phyloP scores from a whole-genome alignment of 2,797 vertebrate genomes.

The Ctenosaura bakeri region DNA sequence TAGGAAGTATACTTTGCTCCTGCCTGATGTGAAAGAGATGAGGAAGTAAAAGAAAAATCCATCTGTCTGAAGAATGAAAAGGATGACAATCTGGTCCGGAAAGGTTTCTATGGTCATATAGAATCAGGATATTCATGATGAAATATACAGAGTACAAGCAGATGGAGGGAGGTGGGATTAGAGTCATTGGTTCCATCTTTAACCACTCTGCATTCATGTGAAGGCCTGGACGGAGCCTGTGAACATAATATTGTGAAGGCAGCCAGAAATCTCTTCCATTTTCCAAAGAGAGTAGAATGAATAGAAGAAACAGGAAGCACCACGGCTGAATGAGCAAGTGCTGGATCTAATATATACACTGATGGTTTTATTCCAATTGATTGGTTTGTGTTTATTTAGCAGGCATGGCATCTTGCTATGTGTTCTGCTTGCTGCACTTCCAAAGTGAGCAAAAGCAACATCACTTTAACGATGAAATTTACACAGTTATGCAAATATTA shows the following conservation, averaged over 20 bases:
- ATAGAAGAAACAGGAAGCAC: not conserved
- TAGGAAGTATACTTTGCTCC: too few species aligned
- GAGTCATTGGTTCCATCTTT: too few species aligned
- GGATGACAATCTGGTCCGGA: too few species aligned
- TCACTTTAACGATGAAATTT: slow-evolving; percentile 4
- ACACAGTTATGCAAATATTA: slow-evolving; percentile 32
- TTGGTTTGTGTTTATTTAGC: slow-evolving; percentile 15
- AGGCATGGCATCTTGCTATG: not conserved
- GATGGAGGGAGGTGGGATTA: not conserved
- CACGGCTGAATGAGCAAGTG: not conserved
- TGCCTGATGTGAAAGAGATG: not conserved
- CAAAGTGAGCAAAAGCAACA: slow-evolving; percentile 4
- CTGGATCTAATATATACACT: not conserved
- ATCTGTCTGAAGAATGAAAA: not conserved
- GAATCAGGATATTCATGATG: not conserved
- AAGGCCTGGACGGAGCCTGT: not conserved
- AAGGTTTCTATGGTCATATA: not conserved
- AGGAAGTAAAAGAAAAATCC: not conserved
- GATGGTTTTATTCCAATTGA: not conserved
- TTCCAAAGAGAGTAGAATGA: not conserved
- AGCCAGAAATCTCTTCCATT: not conserved
- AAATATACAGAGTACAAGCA: too few species aligned
- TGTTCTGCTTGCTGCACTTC: slow-evolving; percentile 8
- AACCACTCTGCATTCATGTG: not conserved
- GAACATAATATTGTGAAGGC: not conserved